These are phyloP conservation scores for Astropecten irregularis DNA, from an alignment of 53 echinoderm and acorn worm species.

Conservation along the genomic window DNA sequence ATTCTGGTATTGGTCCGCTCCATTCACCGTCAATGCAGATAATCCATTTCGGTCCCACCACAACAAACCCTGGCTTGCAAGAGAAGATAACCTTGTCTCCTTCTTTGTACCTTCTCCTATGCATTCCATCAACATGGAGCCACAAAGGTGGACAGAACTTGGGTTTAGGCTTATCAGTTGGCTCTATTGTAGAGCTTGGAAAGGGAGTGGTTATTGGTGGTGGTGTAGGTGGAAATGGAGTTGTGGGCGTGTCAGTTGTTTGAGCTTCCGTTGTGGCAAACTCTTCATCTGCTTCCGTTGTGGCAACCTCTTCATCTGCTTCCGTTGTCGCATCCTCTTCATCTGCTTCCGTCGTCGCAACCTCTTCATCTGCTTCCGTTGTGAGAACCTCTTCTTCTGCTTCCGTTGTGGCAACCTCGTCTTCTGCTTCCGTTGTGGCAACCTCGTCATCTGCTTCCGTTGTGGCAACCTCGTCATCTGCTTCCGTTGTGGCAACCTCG, in stretches of 20 bases:
- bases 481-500: not conserved
- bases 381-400: no score
- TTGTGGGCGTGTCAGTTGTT: not conserved
- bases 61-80: constrained; percentile 22
- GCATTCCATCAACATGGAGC: constrained; percentile 21
- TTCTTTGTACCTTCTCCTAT: not conserved
- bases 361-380: not conserved
- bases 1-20: constrained; percentile 58
- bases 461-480: not conserved
- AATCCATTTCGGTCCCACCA: constrained; percentile 56
- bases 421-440: constrained; percentile 6
- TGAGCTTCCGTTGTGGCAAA: not conserved
- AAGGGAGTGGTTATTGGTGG: not conserved
- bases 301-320: not conserved
- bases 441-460: not conserved
- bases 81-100: constrained; percentile 44
- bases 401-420: not conserved
- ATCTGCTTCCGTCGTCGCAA: not conserved
- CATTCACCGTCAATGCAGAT: constrained; percentile 55
- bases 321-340: not conserved
- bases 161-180: not conserved
- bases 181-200: not conserved
- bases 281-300: not conserved
- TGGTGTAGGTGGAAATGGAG: not conserved
- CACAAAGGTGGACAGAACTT: constrained; percentile 30